Evolutionary conservation across 2,797 vertebrate species (phyloP).

Genomic region (Naso thynnoides): DNA sequence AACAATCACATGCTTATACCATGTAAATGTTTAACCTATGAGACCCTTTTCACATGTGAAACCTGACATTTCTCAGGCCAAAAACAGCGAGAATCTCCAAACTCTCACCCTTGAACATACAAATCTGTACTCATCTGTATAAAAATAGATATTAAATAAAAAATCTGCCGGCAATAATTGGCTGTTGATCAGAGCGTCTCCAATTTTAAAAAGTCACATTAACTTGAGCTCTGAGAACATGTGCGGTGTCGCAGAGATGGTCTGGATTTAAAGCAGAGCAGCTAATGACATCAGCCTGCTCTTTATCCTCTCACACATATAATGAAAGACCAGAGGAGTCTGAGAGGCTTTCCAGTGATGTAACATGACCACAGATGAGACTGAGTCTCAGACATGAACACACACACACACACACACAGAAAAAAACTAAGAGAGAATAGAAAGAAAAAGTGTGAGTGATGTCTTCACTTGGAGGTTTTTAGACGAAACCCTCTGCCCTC

Average conservation of each 20-base stretch:
- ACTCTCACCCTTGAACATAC: neutral
- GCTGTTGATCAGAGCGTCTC: slow-evolving; percentile 20
- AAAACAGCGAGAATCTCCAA: neutral
- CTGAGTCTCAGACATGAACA: slow-evolving; percentile 1
- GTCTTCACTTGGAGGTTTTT: slow-evolving; percentile 48
- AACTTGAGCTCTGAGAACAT: slow-evolving; percentile 25
- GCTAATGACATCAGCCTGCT: slow-evolving; percentile 70
- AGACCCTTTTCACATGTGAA: neutral
- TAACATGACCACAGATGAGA: slow-evolving; percentile 62
- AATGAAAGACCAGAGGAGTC: slow-evolving; percentile 61
- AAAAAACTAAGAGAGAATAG: slow-evolving; percentile 18
- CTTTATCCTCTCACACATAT: slow-evolving; percentile 67
- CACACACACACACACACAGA: slow-evolving; percentile 21
- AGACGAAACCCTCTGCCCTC: slow-evolving; percentile 32
- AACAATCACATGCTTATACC: neutral
- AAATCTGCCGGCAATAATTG: slow-evolving; percentile 5
- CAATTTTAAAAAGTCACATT: neutral
- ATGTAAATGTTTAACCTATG: neutral
- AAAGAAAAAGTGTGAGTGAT: slow-evolving; percentile 3
- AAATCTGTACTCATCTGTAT: neutral
- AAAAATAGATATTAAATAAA: slow-evolving; percentile 8
- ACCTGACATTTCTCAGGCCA: neutral
- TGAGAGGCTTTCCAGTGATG: slow-evolving; percentile 72
- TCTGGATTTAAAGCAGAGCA: slow-evolving; percentile 39
- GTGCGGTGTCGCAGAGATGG: slow-evolving; percentile 8